Evolutionary conservation across 2,888 invertebrate species (phyloP), one percentile per base, ranked within the genome.

Genomic region (Pandemis heparana): DNA sequence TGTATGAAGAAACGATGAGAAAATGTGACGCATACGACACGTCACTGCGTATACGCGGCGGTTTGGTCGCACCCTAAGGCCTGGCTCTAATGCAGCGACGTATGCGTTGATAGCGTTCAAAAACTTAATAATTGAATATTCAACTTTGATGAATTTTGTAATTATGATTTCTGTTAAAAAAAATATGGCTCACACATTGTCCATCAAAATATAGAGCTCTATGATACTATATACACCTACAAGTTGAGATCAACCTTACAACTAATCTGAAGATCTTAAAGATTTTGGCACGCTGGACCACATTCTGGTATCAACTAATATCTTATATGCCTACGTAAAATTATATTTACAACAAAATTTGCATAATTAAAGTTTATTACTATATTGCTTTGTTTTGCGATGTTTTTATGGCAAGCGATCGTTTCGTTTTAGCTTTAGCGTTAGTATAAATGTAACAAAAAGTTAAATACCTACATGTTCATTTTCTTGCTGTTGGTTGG

Each of bases 241-340:
- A 93, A 84, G 86, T 88, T 94, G 94, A 94, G 94, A 94, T 94
- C 94, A 89, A 91, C 89, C 90, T 93, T 92, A 92, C 70, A 78
- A 83, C 85, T 90, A 87, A 76, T 87, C 86, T 87, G 88, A 91
- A 92, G 91, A 92, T 92, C 91, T 91, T 91, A 89, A 80, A 87
- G 84, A 91, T 89, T 56, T 94, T 94, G 94, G 94, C 94, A 94
- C 94, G 86, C 79, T 85, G 89, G 92, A 91, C 94, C 94, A 92
- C 93, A 89, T 84, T 83, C 84, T 79, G 76, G 56, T 63, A 46
- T 16, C n/a, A 32, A 64, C 64, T 48, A 41, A 18, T 18, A 18
- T 18, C n/a, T 48, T 51, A 51, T 39, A 39, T 10, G 18, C 59
- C 32, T 38, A 14, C 38, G 9, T 53, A 53, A 43, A 71, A 74